Evolutionary conservation across 2,113 vertebrate genomes (phyloP).

Genomic region (Taurulus bubalis): DNA sequence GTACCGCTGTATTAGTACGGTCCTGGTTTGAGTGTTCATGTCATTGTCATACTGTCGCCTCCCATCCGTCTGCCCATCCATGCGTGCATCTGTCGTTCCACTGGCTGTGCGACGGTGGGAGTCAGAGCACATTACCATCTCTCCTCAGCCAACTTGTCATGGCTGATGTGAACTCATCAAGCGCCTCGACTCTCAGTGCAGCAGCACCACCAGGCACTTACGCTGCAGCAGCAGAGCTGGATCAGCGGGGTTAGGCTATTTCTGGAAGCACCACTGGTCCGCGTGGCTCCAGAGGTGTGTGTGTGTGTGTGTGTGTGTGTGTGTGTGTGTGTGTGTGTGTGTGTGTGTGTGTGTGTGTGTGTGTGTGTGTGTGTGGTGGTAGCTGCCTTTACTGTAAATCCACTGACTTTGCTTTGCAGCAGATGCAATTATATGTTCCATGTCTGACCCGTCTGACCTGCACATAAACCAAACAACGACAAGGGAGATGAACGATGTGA

Average conservation of each 20-base stretch:
- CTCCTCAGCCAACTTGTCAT: conserved; percentile 55
- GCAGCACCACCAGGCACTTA: conserved; percentile 49
- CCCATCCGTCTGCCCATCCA: conserved; percentile 41
- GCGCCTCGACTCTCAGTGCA: conserved; percentile 42
- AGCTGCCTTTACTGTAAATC: conserved; percentile 20
- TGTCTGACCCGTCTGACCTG: not conserved
- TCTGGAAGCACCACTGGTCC: conserved; percentile 65
- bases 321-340: conserved; percentile 2
- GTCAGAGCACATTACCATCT: conserved; percentile 53
- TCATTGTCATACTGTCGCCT: conserved; percentile 32
- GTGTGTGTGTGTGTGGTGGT: not conserved
- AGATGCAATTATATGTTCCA: conserved; percentile 18
- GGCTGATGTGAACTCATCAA: conserved; percentile 67
- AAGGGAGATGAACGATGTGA: not conserved
- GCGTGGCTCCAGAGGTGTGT: conserved; percentile 25
- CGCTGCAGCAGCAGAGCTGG: conserved; percentile 42
- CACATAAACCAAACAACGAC: not conserved
- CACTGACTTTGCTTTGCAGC: conserved; percentile 29
- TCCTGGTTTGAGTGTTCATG: not conserved
- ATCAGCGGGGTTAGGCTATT: conserved; percentile 72
- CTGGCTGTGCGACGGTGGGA: conserved; percentile 41
- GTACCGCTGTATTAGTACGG: not conserved
- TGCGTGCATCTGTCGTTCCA: conserved; percentile 35
- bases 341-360: not conserved
- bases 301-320: not conserved